A percentile compares a stretch with the other conserved stretches of the same genome.
Conservation (phyloP, 2,797 vertebrate species). For the Silurus aristotelis region DNA sequence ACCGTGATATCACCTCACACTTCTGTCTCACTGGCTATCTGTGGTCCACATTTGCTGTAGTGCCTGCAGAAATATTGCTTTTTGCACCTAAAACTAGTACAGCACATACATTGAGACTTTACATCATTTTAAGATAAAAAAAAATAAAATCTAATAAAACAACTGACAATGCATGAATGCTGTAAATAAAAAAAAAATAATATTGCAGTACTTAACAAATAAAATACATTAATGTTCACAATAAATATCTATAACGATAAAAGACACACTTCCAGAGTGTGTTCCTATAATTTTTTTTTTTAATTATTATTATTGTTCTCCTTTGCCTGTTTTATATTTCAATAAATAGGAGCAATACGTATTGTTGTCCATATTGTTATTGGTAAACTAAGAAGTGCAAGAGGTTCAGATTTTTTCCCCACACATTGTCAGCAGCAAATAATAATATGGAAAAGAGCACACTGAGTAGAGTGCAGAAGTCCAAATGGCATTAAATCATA, state of each 20-base stretch:
- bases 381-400: constrained; percentile 28
- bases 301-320: background rate
- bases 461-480: constrained; percentile 39
- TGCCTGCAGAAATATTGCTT: constrained; percentile 56
- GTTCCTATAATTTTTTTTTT: background rate
- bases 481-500: constrained; percentile 17
- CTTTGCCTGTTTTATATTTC: constrained; percentile 31
- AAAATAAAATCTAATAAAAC: background rate
- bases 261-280: constrained; percentile 55
- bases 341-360: constrained; percentile 32
- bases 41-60: constrained; percentile 29
- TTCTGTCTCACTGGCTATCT: constrained; percentile 10
- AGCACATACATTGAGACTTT: constrained; percentile 47
- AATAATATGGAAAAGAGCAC: constrained; percentile 40
- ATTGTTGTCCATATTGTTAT: background rate
- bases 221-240: constrained; percentile 56
- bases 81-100: constrained; percentile 53
- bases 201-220: constrained; percentile 32
- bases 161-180: constrained; percentile 38
- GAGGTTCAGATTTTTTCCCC: constrained; percentile 24
- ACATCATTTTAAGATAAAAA: constrained; percentile 37
- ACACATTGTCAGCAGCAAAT: constrained; percentile 50
- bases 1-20: constrained; percentile 44
- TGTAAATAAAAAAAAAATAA: constrained; percentile 17
- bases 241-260: constrained; percentile 52